Evolutionary conservation across 2,113 vertebrate species (phyloP).

Genomic region (Herpailurus yagouaroundi): DNA sequence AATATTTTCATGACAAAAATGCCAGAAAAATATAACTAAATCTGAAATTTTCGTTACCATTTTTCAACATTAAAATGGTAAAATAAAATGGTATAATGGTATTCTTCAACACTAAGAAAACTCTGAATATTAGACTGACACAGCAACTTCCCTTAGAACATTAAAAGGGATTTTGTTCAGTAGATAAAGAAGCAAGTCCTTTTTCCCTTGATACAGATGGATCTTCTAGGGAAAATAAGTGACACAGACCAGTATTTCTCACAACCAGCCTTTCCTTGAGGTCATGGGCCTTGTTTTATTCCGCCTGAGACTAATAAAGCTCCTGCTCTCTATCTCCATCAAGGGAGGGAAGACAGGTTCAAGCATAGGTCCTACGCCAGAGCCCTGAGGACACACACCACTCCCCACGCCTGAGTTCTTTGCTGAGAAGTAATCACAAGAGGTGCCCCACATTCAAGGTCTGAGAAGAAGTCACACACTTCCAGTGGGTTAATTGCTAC

Average conservation of each 20-base stretch:
- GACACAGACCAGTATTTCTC: background rate
- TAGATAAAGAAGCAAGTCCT: background rate
- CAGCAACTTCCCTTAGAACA: background rate
- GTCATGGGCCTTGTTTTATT: background rate
- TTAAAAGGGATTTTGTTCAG: background rate
- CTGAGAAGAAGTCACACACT: background rate
- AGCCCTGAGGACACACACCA: background rate
- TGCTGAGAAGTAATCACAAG: background rate
- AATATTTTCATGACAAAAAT: conserved; percentile 17
- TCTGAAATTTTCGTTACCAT: background rate
- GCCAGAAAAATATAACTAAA: conserved; percentile 23
- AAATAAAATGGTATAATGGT: background rate
- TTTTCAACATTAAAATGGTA: background rate
- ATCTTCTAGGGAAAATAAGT: background rate
- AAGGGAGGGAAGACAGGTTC: background rate
- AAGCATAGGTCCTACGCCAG: background rate
- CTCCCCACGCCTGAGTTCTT: background rate
- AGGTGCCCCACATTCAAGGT: background rate
- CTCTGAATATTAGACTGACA: background rate
- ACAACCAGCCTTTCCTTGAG: background rate
- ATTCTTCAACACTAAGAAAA: conserved; percentile 26
- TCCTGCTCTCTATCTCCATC: background rate
- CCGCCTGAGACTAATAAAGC: background rate
- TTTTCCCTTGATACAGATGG: background rate
- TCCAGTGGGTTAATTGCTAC: background rate